phyloP scores from a whole-genome alignment of 2,888 invertebrate species.

The Parnassius orleans region DNA sequence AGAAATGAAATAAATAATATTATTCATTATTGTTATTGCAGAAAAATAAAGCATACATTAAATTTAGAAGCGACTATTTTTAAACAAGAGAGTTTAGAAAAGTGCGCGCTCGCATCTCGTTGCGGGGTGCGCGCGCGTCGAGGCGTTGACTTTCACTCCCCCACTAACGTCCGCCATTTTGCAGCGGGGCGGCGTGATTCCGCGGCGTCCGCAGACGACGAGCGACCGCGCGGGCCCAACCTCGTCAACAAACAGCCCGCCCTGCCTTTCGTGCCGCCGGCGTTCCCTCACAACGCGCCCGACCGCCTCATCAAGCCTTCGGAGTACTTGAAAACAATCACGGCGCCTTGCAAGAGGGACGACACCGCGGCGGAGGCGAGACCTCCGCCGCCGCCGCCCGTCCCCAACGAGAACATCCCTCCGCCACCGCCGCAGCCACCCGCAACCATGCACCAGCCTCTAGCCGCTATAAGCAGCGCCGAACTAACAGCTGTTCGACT shows the following conservation, averaged over 20 bases:
- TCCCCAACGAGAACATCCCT: slow-evolving; percentile 52
- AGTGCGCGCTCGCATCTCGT: slow-evolving; percentile 26
- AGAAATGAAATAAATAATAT: background rate
- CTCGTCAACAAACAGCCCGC: slow-evolving; percentile 92
- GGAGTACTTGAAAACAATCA: slow-evolving; percentile 93
- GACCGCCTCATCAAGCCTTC: slow-evolving; percentile 95
- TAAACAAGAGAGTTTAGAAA: slow-evolving; percentile 30
- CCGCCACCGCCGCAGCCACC: slow-evolving; percentile 65
- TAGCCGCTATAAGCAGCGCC: slow-evolving; percentile 93
- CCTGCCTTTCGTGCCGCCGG: slow-evolving; percentile 94
- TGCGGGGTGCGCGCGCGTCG: slow-evolving; percentile 56
- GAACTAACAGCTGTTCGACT: slow-evolving; percentile 92
- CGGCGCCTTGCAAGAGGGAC: slow-evolving; percentile 79
- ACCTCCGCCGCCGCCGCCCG: slow-evolving; percentile 80
- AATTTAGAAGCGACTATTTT: background rate
- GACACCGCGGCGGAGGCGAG: slow-evolving; percentile 82
- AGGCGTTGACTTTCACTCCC: slow-evolving; percentile 70
- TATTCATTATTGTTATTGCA: background rate
- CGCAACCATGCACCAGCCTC: slow-evolving; percentile 82
- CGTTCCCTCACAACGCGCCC: slow-evolving; percentile 90
- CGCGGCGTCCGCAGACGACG: slow-evolving; percentile 71
- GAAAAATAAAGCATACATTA: background rate
- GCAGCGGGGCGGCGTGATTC: slow-evolving; percentile 73
- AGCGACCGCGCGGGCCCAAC: slow-evolving; percentile 80
- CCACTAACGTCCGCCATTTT: slow-evolving; percentile 45